Evolutionary conservation across 2,113 vertebrate species (phyloP), one percentile per base, ranked within the genome.

Genomic region (Phycodurus eques): DNA sequence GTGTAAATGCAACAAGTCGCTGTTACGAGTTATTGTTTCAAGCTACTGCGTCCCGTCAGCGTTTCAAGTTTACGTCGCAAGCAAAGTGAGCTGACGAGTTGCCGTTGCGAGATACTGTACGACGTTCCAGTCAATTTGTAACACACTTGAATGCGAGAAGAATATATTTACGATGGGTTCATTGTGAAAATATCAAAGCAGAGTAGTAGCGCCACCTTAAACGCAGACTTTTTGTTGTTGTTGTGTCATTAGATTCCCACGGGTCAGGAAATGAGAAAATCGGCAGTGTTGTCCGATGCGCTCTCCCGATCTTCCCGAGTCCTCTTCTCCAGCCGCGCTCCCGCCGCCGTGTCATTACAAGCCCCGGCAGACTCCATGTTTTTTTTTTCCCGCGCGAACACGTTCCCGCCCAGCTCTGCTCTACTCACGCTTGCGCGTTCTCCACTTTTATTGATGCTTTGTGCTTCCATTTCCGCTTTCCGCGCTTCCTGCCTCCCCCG

Each of bases 291-390:
- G 68, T 77, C 75, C 79, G 61, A 64, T 73, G 49, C 51, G 5
- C 35, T 13, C 64, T 53, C 64, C 8, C 22, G 85, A 74, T 90
- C 73, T 88, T 73, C 71, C 71, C 17, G 63, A 67, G 67, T 77
- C 78, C 75, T 82, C 70, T 90, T 92, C 92, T 92, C 27, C 89
- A 91, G 85, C 82, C 83, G 84, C 74, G 78, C 87, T 89, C 90
- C 88, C 77, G 84, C 81, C 77, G 75, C 66, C 64, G 75, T 89
- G 87, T 91, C 92, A 92, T 92, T 88, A 92, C 77, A 85, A 74
- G 83, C 27, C 73, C 78, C 82, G 72, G 76, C 80, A 85, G 80
- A 80, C 75, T 79, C 70, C 68, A 27, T 27, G 27, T 27, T 27
- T 27, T 27, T 27, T 27, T 27, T 27, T 27, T 27, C 27, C 27